Percentiles rank a stretch among this genome's conserved stretches.
Conservation (phyloP, 1,140 invertebrate species). For the Drosophila rufa region DNA sequence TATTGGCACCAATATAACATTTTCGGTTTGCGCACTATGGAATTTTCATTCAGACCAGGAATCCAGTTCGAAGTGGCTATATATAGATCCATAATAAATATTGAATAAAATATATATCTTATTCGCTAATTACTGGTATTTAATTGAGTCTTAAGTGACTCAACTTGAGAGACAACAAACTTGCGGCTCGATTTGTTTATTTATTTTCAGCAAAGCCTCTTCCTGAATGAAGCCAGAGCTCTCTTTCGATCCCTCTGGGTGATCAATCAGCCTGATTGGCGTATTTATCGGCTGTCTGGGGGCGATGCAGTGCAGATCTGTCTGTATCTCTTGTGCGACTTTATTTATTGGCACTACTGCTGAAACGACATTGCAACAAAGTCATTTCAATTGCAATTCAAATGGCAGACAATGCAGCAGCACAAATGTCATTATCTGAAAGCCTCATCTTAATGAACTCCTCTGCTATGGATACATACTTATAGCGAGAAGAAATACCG, state of each 20-base stretch:
- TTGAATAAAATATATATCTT: no score
- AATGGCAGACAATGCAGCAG: conserved; percentile 47
- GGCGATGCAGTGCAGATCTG: neutral
- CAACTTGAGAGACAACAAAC: neutral
- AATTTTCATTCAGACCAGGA: conserved; percentile 21
- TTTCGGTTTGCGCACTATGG: conserved; percentile 13
- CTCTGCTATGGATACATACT: neutral
- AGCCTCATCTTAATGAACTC: conserved; percentile 52
- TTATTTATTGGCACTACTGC: conserved; percentile 40
- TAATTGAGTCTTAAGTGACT: neutral
- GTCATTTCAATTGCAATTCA: conserved; percentile 80
- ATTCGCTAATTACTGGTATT: neutral
- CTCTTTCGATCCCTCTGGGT: conserved; percentile 1
- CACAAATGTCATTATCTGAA: conserved; percentile 67
- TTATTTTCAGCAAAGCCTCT: neutral
- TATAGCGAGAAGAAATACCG: neutral
- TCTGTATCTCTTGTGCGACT: conserved; percentile 31
- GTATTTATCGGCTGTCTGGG: conserved; percentile 34
- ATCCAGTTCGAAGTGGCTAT: no score
- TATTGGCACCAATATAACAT: conserved; percentile 56
- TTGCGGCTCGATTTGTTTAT: conserved; percentile 6
- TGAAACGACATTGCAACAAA: conserved; percentile 76
- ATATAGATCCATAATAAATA: no score
- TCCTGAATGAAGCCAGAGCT: conserved; percentile 6
- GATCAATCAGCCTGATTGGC: conserved; percentile 28